A percentile compares a stretch with the other conserved stretches of the same genome.
Evolutionary conservation across 2,797 vertebrate species (phyloP).

Genomic region (Tiaroga cobitis): DNA sequence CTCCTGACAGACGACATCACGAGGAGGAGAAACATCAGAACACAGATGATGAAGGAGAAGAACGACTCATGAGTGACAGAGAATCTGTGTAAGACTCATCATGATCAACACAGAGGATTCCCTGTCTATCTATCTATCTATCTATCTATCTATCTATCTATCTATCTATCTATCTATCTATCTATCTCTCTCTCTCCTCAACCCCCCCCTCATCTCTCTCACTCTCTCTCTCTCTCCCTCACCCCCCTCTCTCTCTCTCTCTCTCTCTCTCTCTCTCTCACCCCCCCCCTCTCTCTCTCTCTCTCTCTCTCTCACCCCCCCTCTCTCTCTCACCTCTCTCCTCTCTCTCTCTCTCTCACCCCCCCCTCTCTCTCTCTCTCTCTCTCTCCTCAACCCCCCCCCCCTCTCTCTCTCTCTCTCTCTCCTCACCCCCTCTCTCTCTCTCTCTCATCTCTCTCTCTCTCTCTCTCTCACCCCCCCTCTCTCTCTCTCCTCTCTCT

Average conservation of each 20-base stretch:
- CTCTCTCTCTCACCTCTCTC: accelerated
- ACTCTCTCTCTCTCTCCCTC: no score
- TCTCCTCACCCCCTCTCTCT: accelerated
- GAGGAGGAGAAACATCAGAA: background rate
- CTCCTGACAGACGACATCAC: background rate
- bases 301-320: accelerated
- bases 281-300: no score
- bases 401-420: accelerated
- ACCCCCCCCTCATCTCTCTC: no score
- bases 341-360: accelerated
- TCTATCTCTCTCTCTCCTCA: no score
- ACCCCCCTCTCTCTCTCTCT: no score
- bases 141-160: background rate
- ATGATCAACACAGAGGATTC: background rate
- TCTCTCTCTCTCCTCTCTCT: no score
- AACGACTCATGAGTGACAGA: background rate
- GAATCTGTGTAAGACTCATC: constrained; percentile 5
- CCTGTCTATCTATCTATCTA: no score
- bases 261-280: no score
- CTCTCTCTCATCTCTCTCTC: accelerated
- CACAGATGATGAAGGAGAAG: constrained; percentile 9
- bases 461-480: no score
- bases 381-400: accelerated
- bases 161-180: no score
- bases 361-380: no score